phyloP scores from a whole-genome alignment of 2,113 vertebrate species.

The Pedetes capensis region DNA sequence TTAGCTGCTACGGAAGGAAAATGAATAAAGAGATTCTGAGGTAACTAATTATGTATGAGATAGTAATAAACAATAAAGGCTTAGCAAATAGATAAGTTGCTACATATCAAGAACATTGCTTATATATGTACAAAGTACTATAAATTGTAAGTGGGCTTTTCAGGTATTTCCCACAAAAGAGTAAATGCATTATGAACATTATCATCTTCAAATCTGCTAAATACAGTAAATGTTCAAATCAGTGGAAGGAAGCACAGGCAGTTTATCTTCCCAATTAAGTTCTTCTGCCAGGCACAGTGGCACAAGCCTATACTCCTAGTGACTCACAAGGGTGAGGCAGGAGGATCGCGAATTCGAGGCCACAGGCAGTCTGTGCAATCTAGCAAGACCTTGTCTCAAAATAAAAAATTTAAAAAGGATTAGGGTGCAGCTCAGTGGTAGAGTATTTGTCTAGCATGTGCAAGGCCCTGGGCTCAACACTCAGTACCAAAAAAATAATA shows the following conservation, averaged over 20 bases:
- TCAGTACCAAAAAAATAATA: no score
- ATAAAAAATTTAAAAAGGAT: no score
- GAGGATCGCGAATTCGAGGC: no score
- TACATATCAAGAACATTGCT: background rate
- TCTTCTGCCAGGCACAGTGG: no score
- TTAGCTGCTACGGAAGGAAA: background rate
- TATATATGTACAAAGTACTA: background rate
- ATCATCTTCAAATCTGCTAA: background rate
- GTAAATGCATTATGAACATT: background rate
- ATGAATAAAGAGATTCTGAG: background rate
- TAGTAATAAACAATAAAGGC: background rate
- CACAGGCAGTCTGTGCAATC: no score
- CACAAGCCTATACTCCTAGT: no score
- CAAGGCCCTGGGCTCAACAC: no score
- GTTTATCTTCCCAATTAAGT: background rate
- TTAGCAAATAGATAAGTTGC: background rate
- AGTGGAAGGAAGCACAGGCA: background rate
- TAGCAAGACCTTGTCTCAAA: no score
- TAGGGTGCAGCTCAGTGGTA: no score
- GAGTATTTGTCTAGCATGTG: no score
- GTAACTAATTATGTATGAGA: background rate
- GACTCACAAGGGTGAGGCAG: no score
- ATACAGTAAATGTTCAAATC: background rate
- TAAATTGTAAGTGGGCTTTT: background rate
- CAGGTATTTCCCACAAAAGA: background rate